Base-by-base conservation (phyloP, 1,140 invertebrate genomes). In the Phocides pigmalion region DNA sequence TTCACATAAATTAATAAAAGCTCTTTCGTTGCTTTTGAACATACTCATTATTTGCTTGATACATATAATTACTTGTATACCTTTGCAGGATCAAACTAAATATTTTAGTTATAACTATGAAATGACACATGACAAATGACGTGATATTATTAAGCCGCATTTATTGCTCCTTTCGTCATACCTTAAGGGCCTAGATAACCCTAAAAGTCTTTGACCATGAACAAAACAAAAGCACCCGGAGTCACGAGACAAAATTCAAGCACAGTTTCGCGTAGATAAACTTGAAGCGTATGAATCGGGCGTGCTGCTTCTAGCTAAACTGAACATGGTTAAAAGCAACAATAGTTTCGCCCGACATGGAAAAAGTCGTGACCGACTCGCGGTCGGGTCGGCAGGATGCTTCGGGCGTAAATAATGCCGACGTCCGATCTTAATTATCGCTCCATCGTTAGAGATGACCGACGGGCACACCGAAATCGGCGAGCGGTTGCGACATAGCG, bases 381-480 rank as follows among this genome's bases (percentile, higher is more conserved):
- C 62, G 75, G 72, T 64, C 71, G 75, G 80, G 83, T 84, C 82
- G 76, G 66, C 79, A 74, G 72, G 81, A 84, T 72, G 84, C 87
- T 86, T 75, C 81, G 76, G 85, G 87, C 87, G 85, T 86, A 90
- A 89, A 89, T 89, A 89, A 88, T 87, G 75, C 81, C 79, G 82
- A 81, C 78, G 86, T 85, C 87, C 80, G 75, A 89, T 88, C 85
- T 88, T 89, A 89, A 89, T 89, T 89, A 89, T 89, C 87, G 82
- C 70, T 80, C 78, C 79, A 89, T 89, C 87, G 86, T 87, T 89
- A 88, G 83, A 85, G 85, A 89, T 87, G 81, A 87, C 82, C 84
- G 81, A 82, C 79, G 78, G 80, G 78, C 85, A 79, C 62, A 76
- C 84, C 82, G 77, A 89, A 86, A 84, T 82, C 82, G 73, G 84